Conservation (phyloP, 2,888 invertebrate genomes). For the Eudasyphora cyanicolor region DNA sequence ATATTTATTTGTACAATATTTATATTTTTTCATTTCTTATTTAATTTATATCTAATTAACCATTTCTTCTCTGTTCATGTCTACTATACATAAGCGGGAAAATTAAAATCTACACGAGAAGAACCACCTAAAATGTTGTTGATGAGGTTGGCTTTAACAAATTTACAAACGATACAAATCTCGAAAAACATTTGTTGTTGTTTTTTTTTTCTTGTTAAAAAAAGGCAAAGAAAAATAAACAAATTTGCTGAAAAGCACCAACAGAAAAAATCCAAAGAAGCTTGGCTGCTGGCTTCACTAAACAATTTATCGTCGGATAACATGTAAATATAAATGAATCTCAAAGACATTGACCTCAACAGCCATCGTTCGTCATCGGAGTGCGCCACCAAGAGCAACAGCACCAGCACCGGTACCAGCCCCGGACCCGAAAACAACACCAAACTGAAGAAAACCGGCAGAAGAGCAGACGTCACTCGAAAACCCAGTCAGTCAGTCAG, state of each 20-base stretch:
- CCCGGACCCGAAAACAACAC: too few species aligned
- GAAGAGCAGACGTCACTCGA: not conserved
- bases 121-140: not conserved
- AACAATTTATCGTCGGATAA: slow-evolving; percentile 13
- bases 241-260: slow-evolving; percentile 1
- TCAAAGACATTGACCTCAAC: slow-evolving; percentile 54
- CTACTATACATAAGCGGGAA: not conserved
- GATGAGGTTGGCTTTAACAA: not conserved
- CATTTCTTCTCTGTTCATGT: not conserved
- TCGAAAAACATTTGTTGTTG: not conserved
- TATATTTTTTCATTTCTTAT: not conserved
- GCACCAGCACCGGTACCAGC: not conserved
- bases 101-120: not conserved
- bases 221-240: not conserved
- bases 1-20: too few species aligned
- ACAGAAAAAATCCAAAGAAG: not conserved
- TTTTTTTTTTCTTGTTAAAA: not conserved
- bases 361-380: not conserved
- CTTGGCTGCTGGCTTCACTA: not conserved
- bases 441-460: not conserved
- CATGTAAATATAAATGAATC: slow-evolving; percentile 45
- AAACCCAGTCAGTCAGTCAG: not conserved
- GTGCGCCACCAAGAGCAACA: not conserved
- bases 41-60: not conserved
- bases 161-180: not conserved